These are phyloP conservation scores for Lophius piscatorius DNA, from an alignment of 2,113 vertebrate species.

Conservation along the genomic window DNA sequence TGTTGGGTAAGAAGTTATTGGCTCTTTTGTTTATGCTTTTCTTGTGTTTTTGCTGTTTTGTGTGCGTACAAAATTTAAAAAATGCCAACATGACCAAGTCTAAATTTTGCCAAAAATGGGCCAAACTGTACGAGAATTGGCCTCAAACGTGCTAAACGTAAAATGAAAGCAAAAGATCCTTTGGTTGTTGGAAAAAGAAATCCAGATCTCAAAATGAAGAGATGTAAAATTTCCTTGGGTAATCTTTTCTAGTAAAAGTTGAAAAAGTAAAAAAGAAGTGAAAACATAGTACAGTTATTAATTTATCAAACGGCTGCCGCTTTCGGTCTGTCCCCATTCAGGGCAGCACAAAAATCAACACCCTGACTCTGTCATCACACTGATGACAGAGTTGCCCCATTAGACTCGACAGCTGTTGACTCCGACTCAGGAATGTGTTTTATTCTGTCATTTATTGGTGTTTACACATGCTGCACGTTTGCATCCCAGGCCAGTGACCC, in stretches of 20 bases:
- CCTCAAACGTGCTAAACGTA: background rate
- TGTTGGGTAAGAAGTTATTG: too few relatives aligned
- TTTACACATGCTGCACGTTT: slow-evolving; percentile 33
- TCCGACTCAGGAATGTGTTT: slow-evolving; percentile 15
- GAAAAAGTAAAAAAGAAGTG: background rate
- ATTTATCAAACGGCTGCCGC: slow-evolving; percentile 29
- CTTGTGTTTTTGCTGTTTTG: too few relatives aligned
- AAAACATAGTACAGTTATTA: slow-evolving; percentile 16
- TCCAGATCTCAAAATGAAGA: background rate
- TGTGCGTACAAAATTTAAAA: too few relatives aligned
- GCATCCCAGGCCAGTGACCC: slow-evolving; percentile 2
- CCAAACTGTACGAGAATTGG: too few relatives aligned
- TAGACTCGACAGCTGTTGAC: slow-evolving; percentile 61
- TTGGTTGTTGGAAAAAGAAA: background rate
- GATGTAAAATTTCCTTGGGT: background rate
- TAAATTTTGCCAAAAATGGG: too few relatives aligned
- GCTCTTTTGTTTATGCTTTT: too few relatives aligned
- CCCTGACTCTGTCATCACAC: slow-evolving; percentile 19
- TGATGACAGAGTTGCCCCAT: slow-evolving; percentile 47
- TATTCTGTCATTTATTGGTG: slow-evolving; percentile 40
- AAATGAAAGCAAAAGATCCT: background rate
- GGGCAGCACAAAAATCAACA: slow-evolving; percentile 38
- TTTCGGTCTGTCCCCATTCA: slow-evolving; percentile 18
- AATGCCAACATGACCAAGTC: too few relatives aligned
- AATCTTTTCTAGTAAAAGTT: too few relatives aligned